These are phyloP conservation scores for Drosophila neocordata DNA, from an alignment of 1,140 invertebrate species.

Conservation along the genomic window DNA sequence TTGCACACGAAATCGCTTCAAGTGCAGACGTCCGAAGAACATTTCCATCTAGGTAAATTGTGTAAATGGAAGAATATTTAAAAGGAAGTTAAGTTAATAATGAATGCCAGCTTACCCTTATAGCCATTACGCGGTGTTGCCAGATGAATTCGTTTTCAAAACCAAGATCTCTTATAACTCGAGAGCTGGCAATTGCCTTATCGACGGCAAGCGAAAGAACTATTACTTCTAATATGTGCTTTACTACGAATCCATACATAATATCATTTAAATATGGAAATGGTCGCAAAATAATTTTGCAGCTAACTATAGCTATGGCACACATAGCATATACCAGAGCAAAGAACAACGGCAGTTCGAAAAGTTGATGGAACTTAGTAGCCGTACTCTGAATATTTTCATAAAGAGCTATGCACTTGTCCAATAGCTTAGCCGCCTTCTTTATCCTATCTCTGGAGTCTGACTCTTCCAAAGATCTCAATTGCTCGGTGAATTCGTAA, in stretches of 20 bases:
- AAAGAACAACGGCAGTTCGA: background rate
- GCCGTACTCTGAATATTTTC: background rate
- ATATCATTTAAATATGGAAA: background rate
- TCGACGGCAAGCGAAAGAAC: background rate
- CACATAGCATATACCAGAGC: background rate
- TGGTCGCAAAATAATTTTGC: background rate
- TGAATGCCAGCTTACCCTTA: background rate
- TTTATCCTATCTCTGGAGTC: background rate
- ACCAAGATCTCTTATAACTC: background rate
- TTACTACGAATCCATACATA: background rate
- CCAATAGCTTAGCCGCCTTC: background rate
- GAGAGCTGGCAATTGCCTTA: background rate
- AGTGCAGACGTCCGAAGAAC: background rate
- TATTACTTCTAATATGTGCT: background rate
- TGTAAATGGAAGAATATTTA: background rate
- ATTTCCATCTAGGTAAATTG: background rate
- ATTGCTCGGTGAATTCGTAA: background rate
- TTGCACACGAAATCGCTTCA: background rate
- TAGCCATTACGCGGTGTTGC: background rate
- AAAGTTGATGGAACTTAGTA: background rate
- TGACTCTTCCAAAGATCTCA: background rate
- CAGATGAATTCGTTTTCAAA: background rate
- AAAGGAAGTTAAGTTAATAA: background rate
- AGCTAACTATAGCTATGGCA: background rate
- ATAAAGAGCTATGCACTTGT: background rate